Evolutionary conservation across 2,113 vertebrate genomes (phyloP).

Genomic region (Hippocampus barbouri): DNA sequence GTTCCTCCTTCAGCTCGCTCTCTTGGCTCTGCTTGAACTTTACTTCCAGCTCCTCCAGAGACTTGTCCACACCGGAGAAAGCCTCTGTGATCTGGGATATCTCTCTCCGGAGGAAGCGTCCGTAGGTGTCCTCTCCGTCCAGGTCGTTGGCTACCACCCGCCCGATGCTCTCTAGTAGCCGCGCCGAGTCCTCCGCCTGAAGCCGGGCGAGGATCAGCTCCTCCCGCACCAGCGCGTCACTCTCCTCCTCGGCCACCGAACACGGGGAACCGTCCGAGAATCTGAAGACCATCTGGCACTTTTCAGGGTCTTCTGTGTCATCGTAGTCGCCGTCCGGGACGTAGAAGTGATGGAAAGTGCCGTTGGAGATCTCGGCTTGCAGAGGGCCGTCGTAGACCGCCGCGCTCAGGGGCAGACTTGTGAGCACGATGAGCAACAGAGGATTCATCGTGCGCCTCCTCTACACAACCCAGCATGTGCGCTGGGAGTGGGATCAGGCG

Average conservation of each 20-base stretch:
- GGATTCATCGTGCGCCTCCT: slow-evolving; percentile 57
- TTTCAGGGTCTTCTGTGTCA: slow-evolving; percentile 90
- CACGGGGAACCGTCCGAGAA: slow-evolving; percentile 83
- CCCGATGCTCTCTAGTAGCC: slow-evolving; percentile 84
- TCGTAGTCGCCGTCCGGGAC: slow-evolving; percentile 94
- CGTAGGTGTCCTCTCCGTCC: slow-evolving; percentile 92
- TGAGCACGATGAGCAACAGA: slow-evolving; percentile 53
- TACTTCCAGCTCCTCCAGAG: slow-evolving; percentile 87
- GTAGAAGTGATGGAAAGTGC: slow-evolving; percentile 93
- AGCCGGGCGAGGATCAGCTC: slow-evolving; percentile 84
- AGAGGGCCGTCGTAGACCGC: slow-evolving; percentile 84
- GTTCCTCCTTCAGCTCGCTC: slow-evolving; percentile 78
- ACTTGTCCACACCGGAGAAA: slow-evolving; percentile 85
- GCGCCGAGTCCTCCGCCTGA: slow-evolving; percentile 87
- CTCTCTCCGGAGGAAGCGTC: slow-evolving; percentile 83
- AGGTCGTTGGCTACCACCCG: slow-evolving; percentile 86
- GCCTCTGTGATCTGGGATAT: slow-evolving; percentile 86
- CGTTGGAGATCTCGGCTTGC: slow-evolving; percentile 92
- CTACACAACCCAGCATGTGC: slow-evolving; percentile 45
- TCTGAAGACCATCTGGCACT: slow-evolving; percentile 90
- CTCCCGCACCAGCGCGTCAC: slow-evolving; percentile 79
- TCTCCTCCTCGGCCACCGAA: slow-evolving; percentile 50
- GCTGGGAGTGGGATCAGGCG: slow-evolving; percentile 31
- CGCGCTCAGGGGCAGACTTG: slow-evolving; percentile 51
- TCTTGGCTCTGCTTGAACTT: slow-evolving; percentile 92